Conservation (phyloP, 2,113 vertebrate species). For the Neotragus moschatus region DNA sequence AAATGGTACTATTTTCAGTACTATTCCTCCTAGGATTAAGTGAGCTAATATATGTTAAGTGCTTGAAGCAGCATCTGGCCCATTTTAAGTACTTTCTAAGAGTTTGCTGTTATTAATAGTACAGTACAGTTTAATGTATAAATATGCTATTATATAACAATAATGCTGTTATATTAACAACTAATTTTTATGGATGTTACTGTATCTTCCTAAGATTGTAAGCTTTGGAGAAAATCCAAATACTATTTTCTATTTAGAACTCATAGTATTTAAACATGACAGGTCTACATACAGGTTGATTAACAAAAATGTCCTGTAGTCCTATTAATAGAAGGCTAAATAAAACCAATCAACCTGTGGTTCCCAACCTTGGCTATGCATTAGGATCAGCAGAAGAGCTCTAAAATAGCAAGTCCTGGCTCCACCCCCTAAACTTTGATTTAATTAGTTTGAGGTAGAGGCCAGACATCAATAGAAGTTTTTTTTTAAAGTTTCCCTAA, state of each 20-base stretch:
- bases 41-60: constrained; percentile 5
- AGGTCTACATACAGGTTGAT: neutral
- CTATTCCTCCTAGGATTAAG: neutral
- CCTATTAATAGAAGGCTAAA: neutral
- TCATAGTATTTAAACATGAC: neutral
- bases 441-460: neutral
- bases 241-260: neutral
- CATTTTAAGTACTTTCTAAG: constrained; percentile 24
- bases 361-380: neutral
- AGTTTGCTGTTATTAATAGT: neutral
- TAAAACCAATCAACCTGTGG: neutral
- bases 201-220: neutral
- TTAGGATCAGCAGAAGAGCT: neutral
- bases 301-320: neutral
- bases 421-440: neutral
- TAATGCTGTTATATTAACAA: neutral
- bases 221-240: constrained; percentile 21
- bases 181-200: neutral
- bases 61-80: neutral
- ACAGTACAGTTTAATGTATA: neutral
- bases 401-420: neutral
- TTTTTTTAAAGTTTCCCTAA: neutral
- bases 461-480: neutral
- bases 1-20: neutral
- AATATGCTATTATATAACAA: neutral